Conservation (phyloP, 2,797 vertebrate genomes). For the Mallotus villosus region DNA sequence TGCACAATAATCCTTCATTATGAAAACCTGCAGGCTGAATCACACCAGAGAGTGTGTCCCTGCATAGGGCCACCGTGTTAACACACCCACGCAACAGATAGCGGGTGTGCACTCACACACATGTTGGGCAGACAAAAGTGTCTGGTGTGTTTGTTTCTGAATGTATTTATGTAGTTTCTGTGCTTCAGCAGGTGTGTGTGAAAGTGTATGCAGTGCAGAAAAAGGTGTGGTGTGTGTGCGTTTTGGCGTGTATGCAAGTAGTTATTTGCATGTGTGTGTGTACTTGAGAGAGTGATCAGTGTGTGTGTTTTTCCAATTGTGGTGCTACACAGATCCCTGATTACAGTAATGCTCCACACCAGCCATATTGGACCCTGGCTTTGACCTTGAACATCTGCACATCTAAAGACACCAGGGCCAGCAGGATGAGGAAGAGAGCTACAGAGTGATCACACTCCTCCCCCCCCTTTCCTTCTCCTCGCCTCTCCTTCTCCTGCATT, state of each 20-base stretch:
- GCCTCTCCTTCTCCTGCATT: too few relatives aligned
- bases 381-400: not conserved
- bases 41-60: not conserved
- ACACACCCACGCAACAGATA: slow-evolving; percentile 8
- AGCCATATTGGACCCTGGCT: not conserved
- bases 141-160: not conserved
- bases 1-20: not conserved
- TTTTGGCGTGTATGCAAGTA: slow-evolving; percentile 23
- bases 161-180: not conserved
- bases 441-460: too few relatives aligned
- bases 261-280: slow-evolving; percentile 15
- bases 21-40: slow-evolving; percentile 1
- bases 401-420: not conserved
- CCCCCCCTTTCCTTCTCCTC: too few relatives aligned
- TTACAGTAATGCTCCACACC: not conserved
- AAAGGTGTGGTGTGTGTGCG: slow-evolving; percentile 15
- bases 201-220: not conserved
- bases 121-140: too few relatives aligned
- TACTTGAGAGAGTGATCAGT: slow-evolving; percentile 10
- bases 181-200: not conserved
- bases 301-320: not conserved
- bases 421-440: not conserved
- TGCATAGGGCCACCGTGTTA: not conserved
- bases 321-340: slow-evolving; percentile 5
- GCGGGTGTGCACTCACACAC: too few relatives aligned